Evolutionary conservation across 2,888 invertebrate genomes (phyloP), one percentile per base, ranked within the genome.

Genomic region (Polydrusus cervinus): DNA sequence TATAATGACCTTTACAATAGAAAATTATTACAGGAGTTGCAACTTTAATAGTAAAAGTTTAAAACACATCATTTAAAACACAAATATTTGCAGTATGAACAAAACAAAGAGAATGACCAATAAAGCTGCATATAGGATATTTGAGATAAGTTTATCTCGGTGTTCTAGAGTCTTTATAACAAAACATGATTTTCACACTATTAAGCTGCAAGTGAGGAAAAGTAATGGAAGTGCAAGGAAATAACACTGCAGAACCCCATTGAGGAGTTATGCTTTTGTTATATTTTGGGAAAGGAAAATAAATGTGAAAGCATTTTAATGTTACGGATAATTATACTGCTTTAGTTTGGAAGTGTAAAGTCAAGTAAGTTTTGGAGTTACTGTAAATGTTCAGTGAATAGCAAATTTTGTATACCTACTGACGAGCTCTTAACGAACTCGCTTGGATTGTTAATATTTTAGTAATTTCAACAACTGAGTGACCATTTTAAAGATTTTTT

Each of bases 121-220:
- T 51, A 51, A 51, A 51, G 20, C 20, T 13, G 20, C 6, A 18
- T 20, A 51, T 49, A 49, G 16, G 16, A 49, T 49, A 49, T 14
- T 14, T 9, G n/a, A 9, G 18, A 3, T 20, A 51, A 51, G 51
- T 51, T 51, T 51, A 51, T 51, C 51, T 20, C 20, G 1, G 10
- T 20, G 51, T 20, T 51, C 6, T 51, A 18, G 1, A 10, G 18
- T 18, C 13, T 51, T 51, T 51, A 51, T 51, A 20, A 51, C 11
- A 51, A 20, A 18, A 51, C 51, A 51, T 3, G 20, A 13, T 51
- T 51, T 51, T 51, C 18, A 51, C 51, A 51, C 51, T 51, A 16
- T 16, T 51, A 51, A 20, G 11, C 51, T 51, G 51, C 20, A 16
- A 34, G 34, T 34, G 10, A 1, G 3, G 34, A 34, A 34, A 34